Conservation (phyloP, 2,113 vertebrate species). For the Melanostigma gelatinosum region DNA sequence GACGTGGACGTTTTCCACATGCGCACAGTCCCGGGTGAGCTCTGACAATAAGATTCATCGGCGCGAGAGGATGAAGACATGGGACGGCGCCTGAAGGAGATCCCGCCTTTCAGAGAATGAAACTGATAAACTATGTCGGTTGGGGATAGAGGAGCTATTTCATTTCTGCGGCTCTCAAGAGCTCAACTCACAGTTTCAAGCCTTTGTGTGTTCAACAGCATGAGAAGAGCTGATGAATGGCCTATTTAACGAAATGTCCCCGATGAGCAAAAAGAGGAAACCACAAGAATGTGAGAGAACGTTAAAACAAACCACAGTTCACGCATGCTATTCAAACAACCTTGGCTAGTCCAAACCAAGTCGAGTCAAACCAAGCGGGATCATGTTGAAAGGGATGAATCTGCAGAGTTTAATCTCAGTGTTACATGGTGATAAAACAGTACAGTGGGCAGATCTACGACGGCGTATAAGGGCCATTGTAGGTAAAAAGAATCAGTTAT, state of each 20-base stretch:
- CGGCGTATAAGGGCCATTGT: too few relatives aligned
- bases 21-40: constrained; percentile 43
- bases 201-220: constrained; percentile 56
- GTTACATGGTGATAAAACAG: not conserved
- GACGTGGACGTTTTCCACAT: constrained; percentile 31
- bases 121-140: constrained; percentile 52
- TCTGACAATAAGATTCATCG: constrained; percentile 42
- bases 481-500: too few relatives aligned
- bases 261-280: constrained; percentile 34
- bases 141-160: constrained; percentile 49
- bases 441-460: not conserved
- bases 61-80: constrained; percentile 18
- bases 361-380: not conserved
- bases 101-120: constrained; percentile 41
- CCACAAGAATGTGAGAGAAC: constrained; percentile 31
- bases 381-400: not conserved
- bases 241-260: constrained; percentile 55
- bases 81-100: constrained; percentile 39
- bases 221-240: constrained; percentile 56
- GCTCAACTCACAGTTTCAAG: constrained; percentile 44
- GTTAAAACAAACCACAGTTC: not conserved
- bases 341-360: constrained; percentile 21
- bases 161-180: constrained; percentile 37
- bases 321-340: constrained; percentile 29
- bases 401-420: not conserved